Conservation (phyloP, 1,140 invertebrate species). For the Idris sp. region DNA sequence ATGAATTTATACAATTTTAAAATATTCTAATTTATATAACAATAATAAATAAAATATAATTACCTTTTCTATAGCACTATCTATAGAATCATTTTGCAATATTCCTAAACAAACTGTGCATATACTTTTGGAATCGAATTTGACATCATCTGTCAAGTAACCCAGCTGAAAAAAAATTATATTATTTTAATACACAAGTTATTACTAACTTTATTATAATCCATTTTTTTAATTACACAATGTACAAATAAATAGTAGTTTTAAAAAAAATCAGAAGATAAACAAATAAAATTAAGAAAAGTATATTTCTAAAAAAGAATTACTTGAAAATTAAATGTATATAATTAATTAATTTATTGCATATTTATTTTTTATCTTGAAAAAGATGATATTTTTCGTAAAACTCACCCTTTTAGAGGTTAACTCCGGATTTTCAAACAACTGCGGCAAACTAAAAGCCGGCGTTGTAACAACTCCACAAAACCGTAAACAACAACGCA, state of each 20-base stretch:
- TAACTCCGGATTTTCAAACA: conserved; percentile 73
- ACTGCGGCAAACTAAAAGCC: conserved; percentile 69
- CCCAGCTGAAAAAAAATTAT: conserved; percentile 60
- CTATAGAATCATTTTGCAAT: conserved; percentile 78
- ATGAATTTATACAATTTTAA: no score
- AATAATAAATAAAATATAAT: no score
- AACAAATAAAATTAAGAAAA: no score
- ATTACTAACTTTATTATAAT: no score
- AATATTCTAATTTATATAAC: no score
- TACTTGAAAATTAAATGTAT: no score
- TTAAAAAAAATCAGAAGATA: no score
- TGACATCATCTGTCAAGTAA: conserved; percentile 51
- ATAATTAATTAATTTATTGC: neutral
- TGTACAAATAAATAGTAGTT: no score
- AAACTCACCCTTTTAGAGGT: conserved; percentile 55
- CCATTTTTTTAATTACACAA: no score
- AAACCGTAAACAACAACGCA: conserved; percentile 79
- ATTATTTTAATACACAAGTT: no score
- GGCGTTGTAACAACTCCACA: conserved; percentile 55
- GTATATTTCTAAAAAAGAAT: no score
- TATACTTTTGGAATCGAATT: conserved; percentile 76
- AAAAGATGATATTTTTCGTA: neutral
- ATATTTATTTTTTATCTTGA: conserved; percentile 9
- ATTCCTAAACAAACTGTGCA: conserved; percentile 82
- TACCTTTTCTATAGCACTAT: conserved; percentile 76